These are phyloP conservation scores for Papilio machaon DNA, from an alignment of 1,140 invertebrate genomes.

Conservation along the genomic window DNA sequence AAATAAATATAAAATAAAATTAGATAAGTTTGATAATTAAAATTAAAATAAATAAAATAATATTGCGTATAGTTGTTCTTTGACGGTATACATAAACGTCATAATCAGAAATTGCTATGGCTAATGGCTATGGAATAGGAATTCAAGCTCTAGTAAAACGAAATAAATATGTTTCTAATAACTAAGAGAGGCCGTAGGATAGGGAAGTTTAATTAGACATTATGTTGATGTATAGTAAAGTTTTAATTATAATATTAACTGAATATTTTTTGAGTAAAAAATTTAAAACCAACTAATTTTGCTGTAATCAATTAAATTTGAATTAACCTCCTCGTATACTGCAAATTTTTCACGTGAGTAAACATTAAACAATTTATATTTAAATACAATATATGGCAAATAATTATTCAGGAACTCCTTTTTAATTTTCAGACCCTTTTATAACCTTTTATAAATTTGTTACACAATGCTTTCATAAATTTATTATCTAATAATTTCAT, in stretches of 20 bases:
- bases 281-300: background rate
- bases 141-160: background rate
- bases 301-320: background rate
- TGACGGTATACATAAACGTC: background rate
- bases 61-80: background rate
- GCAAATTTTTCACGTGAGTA: background rate
- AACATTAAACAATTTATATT: background rate
- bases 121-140: background rate
- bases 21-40: no score
- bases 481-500: slow-evolving; percentile 12
- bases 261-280: background rate
- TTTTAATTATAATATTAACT: background rate
- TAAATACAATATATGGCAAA: background rate
- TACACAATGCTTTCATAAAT: slow-evolving; percentile 7
- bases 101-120: slow-evolving; percentile 3
- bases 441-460: background rate
- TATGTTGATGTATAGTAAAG: slow-evolving; percentile 1
- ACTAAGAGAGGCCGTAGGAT: slow-evolving; percentile 11
- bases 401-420: background rate
- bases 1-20: no score
- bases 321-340: background rate
- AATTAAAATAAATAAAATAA: no score
- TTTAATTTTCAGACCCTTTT: background rate
- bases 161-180: slow-evolving; percentile 14
- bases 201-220: slow-evolving; percentile 16